A percentile compares a stretch with the other conserved stretches of the same genome.
Conservation (phyloP, 1,140 invertebrate genomes). For the Apis florea region DNA sequence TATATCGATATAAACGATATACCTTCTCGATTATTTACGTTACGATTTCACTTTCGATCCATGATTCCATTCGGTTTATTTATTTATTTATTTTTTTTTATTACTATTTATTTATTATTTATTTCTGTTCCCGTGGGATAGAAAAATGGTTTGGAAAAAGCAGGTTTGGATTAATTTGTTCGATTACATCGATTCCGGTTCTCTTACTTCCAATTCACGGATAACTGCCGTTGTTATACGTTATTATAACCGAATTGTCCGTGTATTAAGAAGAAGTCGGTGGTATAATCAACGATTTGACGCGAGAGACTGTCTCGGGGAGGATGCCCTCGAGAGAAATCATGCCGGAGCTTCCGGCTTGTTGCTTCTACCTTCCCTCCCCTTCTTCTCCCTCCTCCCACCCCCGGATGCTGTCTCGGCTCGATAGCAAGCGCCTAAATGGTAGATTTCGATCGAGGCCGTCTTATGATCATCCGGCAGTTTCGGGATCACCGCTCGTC, state of each 20-base stretch:
- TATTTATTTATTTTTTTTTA: too few species aligned
- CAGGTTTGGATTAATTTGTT: conserved; percentile 7
- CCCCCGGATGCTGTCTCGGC: conserved; percentile 47
- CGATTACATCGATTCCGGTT: neutral
- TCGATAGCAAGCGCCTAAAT: conserved; percentile 62
- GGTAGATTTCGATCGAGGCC: conserved; percentile 68
- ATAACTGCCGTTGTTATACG: conserved; percentile 35
- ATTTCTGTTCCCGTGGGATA: neutral
- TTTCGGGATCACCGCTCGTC: conserved; percentile 68
- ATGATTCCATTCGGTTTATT: too few species aligned
- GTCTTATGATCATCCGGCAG: conserved; percentile 75
- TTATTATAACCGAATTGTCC: conserved; percentile 56
- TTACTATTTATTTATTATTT: too few species aligned
- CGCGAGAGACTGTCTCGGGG: conserved; percentile 34
- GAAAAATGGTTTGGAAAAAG: neutral
- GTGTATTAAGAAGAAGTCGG: conserved; percentile 44
- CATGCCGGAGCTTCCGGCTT: conserved; percentile 57
- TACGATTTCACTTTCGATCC: too few species aligned
- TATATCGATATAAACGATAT: too few species aligned
- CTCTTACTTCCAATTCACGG: conserved; percentile 16
- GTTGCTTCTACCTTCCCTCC: conserved; percentile 23
- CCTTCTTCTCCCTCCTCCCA: neutral
- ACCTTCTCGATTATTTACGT: too few species aligned
- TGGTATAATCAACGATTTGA: conserved; percentile 57
- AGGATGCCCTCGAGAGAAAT: conserved; percentile 53